These are phyloP conservation scores for Magallana angulata DNA, from an alignment of 1,140 invertebrate genomes.

Conservation along the genomic window DNA sequence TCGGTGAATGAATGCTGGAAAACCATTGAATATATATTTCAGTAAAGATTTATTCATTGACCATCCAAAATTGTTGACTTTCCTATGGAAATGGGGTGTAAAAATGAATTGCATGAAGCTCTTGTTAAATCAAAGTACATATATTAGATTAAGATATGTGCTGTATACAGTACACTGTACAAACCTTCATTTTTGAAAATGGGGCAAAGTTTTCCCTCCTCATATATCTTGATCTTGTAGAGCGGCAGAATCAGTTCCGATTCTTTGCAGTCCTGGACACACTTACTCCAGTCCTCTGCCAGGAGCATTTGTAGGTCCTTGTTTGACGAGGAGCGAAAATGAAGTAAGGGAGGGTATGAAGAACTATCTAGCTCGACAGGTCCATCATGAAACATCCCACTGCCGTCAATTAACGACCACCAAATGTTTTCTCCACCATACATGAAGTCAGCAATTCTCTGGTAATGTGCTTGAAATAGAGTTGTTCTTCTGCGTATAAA, in stretches of 20 bases:
- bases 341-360: background rate
- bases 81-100: too few species aligned
- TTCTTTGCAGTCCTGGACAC: background rate
- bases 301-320: conserved; percentile 8
- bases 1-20: too few species aligned
- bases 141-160: too few species aligned
- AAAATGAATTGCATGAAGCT: too few species aligned
- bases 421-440: conserved; percentile 28
- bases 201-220: background rate
- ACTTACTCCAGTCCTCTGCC: background rate
- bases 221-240: conserved; percentile 38
- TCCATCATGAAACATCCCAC: conserved; percentile 35
- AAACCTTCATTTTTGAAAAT: too few species aligned
- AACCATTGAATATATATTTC: too few species aligned
- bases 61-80: too few species aligned
- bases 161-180: too few species aligned
- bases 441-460: conserved; percentile 46
- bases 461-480: background rate
- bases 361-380: background rate
- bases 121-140: too few species aligned
- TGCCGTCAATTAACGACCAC: background rate
- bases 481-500: background rate
- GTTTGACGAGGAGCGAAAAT: conserved; percentile 15
- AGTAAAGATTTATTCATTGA: too few species aligned
- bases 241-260: conserved; percentile 6